phyloP scores from a whole-genome alignment of 1,140 invertebrate genomes.

The Drosophila pallidifrons region DNA sequence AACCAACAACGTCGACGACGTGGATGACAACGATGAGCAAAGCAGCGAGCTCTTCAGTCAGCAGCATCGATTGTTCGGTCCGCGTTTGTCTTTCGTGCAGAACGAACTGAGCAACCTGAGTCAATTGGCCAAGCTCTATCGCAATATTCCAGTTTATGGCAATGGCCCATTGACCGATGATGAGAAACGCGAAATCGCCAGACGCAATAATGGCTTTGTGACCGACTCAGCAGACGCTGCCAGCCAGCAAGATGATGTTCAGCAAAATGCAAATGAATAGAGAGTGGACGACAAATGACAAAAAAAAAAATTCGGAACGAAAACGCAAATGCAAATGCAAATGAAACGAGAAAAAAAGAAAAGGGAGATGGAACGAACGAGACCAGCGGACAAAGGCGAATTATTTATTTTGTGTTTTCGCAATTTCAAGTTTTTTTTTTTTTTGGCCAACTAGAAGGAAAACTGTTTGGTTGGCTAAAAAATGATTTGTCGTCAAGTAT shows the following conservation, averaged over 20 bases:
- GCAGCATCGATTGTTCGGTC: neutral
- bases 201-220: constrained; percentile 14
- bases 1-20: constrained; percentile 3
- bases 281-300: neutral
- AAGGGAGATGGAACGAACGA: neutral
- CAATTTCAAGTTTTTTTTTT: constrained; percentile 3
- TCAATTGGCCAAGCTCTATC: constrained; percentile 33
- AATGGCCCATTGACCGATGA: constrained; percentile 54
- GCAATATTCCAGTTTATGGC: constrained; percentile 20
- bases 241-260: neutral
- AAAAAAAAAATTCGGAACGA: neutral
- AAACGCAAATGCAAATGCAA: neutral
- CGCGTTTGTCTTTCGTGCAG: constrained; percentile 15
- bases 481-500: constrained; percentile 18
- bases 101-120: constrained; percentile 22
- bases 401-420: neutral
- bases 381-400: neutral
- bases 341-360: neutral
- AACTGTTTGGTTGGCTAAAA: neutral
- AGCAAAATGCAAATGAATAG: constrained; percentile 18
- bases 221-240: neutral
- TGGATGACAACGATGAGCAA: constrained; percentile 1
- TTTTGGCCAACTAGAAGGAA: neutral
- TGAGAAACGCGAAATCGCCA: constrained; percentile 45
- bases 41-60: neutral